Conservation (phyloP, 2,888 invertebrate genomes). For the Cephus spinipes region DNA sequence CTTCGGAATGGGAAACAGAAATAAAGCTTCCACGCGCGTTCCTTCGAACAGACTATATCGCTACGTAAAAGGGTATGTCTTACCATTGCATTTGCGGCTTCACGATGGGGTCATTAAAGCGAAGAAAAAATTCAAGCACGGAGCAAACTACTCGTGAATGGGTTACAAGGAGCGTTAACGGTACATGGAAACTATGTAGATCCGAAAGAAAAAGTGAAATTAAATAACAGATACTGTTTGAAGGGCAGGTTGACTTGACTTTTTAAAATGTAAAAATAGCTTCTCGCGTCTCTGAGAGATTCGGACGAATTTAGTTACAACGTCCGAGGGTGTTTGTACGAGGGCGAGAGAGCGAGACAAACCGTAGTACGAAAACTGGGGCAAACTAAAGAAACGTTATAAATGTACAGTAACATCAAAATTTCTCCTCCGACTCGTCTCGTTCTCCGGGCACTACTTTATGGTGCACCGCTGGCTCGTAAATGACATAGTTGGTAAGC, state of each 20-base stretch:
- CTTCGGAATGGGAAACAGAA: neutral
- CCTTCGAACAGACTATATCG: neutral
- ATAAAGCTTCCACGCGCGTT: neutral
- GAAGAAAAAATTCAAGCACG: neutral
- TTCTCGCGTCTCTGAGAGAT: neutral
- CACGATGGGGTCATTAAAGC: neutral
- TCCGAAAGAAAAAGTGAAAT: neutral
- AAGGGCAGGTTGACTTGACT: neutral
- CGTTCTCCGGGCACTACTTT: neutral
- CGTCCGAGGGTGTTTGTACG: neutral
- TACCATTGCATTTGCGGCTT: neutral
- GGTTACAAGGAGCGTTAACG: neutral
- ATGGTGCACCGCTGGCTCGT: neutral
- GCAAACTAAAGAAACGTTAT: constrained; percentile 32
- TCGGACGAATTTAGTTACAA: neutral
- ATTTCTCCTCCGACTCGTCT: neutral
- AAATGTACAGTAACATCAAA: neutral
- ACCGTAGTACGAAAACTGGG: constrained; percentile 25
- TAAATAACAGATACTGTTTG: neutral
- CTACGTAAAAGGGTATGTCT: neutral
- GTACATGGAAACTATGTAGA: neutral
- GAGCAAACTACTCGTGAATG: neutral
- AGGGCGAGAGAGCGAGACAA: neutral
- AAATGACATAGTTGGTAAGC: neutral
- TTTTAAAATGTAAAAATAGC: neutral